Evolutionary conservation across 2,888 invertebrate species (phyloP).

Genomic region (Bembecia ichneumoniformis): DNA sequence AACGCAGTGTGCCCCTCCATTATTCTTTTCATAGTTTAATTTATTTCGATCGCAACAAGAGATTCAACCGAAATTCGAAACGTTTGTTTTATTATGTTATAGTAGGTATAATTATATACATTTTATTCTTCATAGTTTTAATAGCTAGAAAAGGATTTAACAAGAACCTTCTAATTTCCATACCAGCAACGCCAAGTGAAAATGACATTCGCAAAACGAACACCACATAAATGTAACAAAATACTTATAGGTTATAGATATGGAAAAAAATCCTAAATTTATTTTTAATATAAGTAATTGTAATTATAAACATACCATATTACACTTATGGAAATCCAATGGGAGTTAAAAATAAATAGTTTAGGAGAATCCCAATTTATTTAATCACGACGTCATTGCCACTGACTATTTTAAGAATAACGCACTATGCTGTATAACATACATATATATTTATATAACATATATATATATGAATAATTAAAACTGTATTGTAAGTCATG

Average conservation of each 20-base stretch:
- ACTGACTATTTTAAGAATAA: constrained; percentile 38
- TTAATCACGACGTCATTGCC: constrained; percentile 37
- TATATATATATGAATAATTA: constrained; percentile 11
- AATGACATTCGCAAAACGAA: constrained; percentile 62
- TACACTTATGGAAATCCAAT: constrained; percentile 42
- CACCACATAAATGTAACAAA: constrained; percentile 65
- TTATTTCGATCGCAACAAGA: too few relatives aligned
- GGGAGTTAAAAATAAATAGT: constrained; percentile 15
- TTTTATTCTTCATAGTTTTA: too few relatives aligned
- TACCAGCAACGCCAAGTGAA: constrained; percentile 39
- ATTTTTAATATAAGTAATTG: constrained; percentile 45
- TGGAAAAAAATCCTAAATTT: constrained; percentile 51
- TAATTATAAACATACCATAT: constrained; percentile 55
- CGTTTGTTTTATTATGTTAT: too few relatives aligned
- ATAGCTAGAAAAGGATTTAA: neutral
- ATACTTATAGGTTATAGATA: constrained; percentile 42
- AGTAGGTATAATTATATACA: too few relatives aligned
- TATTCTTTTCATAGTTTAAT: too few relatives aligned
- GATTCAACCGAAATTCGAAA: too few relatives aligned
- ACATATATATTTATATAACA: constrained; percentile 20
- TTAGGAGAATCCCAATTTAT: constrained; percentile 22
- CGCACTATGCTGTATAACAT: constrained; percentile 48
- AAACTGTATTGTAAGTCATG: constrained; percentile 32
- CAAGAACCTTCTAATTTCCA: constrained; percentile 1
- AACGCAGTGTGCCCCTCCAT: too few relatives aligned